These are phyloP conservation scores for Acrocyrtus sp. DNA, from an alignment of 2,888 invertebrate species.

Conservation along the genomic window DNA sequence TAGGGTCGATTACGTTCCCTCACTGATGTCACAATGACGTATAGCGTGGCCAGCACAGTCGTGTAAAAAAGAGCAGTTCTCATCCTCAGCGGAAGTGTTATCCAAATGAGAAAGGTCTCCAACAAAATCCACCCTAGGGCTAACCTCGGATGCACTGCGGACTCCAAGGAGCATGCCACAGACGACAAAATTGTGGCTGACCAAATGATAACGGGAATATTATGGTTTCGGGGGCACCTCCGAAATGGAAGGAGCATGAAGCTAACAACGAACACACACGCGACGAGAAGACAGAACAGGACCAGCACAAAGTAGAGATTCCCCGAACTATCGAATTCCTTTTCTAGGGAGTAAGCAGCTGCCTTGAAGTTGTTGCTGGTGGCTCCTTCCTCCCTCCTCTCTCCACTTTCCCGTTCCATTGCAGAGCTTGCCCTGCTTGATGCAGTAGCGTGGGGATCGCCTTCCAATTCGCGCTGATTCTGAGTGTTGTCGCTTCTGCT, in stretches of 20 bases:
- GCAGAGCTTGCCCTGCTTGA: neutral
- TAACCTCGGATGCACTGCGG: conserved; percentile 71
- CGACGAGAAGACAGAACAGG: conserved; percentile 43
- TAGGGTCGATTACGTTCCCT: conserved; percentile 46
- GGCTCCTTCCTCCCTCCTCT: neutral
- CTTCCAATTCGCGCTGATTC: conserved; percentile 9
- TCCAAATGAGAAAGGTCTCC: conserved; percentile 77
- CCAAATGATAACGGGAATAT: conserved; percentile 62
- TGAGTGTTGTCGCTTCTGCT: neutral
- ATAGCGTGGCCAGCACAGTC: conserved; percentile 59
- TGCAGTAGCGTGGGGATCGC: conserved; percentile 1
- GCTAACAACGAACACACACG: conserved; percentile 53
- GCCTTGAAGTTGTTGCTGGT: conserved; percentile 18
- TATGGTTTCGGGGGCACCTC: conserved; percentile 57
- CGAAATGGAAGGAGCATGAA: conserved; percentile 59
- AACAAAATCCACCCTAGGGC: conserved; percentile 79
- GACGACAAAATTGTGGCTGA: conserved; percentile 57
- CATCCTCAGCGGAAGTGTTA: conserved; percentile 76
- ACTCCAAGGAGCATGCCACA: conserved; percentile 64
- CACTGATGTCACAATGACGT: conserved; percentile 56
- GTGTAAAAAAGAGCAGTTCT: conserved; percentile 65
- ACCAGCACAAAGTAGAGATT: conserved; percentile 32
- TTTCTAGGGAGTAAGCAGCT: conserved; percentile 16
- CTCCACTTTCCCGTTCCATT: neutral
- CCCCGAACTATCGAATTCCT: conserved; percentile 18